phyloP scores from a whole-genome alignment of 2,797 vertebrate species.

The Malacoctenus gilli region DNA sequence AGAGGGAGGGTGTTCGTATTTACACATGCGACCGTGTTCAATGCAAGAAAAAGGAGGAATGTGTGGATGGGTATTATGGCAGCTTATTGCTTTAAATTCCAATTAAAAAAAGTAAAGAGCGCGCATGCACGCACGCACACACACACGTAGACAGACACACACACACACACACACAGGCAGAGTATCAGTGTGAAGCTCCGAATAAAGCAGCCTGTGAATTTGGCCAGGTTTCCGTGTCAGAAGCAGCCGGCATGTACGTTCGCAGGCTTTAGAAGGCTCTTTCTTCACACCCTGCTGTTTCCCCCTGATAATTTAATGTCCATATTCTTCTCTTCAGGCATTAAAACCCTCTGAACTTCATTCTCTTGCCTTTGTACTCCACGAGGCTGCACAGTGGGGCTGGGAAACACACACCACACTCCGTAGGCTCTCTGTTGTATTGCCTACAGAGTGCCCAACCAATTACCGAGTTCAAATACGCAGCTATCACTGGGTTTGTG shows the following conservation, averaged over 20 bases:
- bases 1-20: conserved; percentile 31
- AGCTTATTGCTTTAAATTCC: conserved; percentile 70
- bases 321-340: conserved; percentile 80
- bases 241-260: conserved; percentile 73
- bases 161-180: conserved; percentile 43
- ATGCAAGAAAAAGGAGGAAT: conserved; percentile 26
- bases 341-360: conserved; percentile 81
- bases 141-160: conserved; percentile 16
- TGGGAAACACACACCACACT: conserved; percentile 76
- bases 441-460: conserved; percentile 74
- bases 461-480: conserved; percentile 78
- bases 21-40: conserved; percentile 51
- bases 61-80: conserved; percentile 48
- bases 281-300: conserved; percentile 82
- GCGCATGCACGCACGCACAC: conserved; percentile 20
- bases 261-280: conserved; percentile 74
- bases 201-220: conserved; percentile 77
- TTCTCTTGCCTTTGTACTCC: conserved; percentile 76
- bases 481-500: conserved; percentile 66
- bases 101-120: conserved; percentile 60
- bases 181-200: conserved; percentile 77
- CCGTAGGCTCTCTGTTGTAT: conserved; percentile 71
- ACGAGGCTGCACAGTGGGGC: conserved; percentile 72
- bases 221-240: conserved; percentile 82
- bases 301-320: conserved; percentile 82